phyloP scores from a whole-genome alignment of 92 coral and sea anemone genomes.

The Ricordea florida region DNA sequence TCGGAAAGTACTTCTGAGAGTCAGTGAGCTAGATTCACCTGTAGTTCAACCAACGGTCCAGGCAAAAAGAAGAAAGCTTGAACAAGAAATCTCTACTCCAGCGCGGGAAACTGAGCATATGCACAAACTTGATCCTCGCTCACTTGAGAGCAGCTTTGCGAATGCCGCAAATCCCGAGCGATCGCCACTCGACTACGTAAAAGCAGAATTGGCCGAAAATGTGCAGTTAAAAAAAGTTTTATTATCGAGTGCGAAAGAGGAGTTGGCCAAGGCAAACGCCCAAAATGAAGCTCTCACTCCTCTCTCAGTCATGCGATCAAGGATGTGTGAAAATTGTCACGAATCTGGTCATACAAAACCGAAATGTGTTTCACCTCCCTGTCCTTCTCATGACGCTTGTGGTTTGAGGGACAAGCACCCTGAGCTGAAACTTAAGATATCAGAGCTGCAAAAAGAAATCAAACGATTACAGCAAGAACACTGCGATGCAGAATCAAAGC shows the following conservation, averaged over 20 bases:
- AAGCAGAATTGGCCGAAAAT: constrained; percentile 30
- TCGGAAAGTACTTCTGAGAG: constrained; percentile 42
- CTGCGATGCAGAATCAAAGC: too few relatives aligned
- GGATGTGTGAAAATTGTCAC: constrained; percentile 63
- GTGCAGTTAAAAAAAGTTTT: constrained; percentile 26
- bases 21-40: constrained; percentile 63
- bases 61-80: constrained; percentile 16
- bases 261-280: constrained; percentile 27
- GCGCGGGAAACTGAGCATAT: constrained; percentile 9
- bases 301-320: constrained; percentile 36
- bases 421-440: too few relatives aligned
- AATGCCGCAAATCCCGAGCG: not conserved
- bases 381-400: too few relatives aligned
- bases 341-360: constrained; percentile 55
- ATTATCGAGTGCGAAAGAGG: constrained; percentile 43
- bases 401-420: too few relatives aligned
- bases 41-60: constrained; percentile 19
- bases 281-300: constrained; percentile 39
- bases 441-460: too few relatives aligned
- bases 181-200: constrained; percentile 31
- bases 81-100: not conserved
- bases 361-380: constrained; percentile 41
- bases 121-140: constrained; percentile 30
- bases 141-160: constrained; percentile 18
- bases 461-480: too few relatives aligned